Evolutionary conservation across 1,140 invertebrate genomes (phyloP).

Genomic region (Achroia grisella): DNA sequence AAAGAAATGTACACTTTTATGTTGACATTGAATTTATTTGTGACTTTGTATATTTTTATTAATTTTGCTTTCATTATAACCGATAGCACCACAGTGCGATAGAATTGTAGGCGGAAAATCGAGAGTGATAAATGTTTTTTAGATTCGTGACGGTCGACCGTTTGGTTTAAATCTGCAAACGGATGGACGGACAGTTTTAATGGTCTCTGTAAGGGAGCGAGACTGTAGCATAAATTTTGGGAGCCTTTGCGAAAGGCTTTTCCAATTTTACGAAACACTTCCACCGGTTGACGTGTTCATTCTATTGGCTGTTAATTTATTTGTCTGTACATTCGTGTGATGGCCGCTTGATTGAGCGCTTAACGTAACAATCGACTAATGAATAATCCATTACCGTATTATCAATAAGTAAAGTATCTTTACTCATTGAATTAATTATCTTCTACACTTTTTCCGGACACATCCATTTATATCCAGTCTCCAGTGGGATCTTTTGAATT

Average conservation of each 20-base stretch:
- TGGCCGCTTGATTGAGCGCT: slow-evolving; percentile 7
- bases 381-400: background rate
- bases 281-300: slow-evolving; percentile 20
- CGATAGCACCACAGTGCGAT: slow-evolving; percentile 4
- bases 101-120: slow-evolving; percentile 40
- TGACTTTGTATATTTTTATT: no score
- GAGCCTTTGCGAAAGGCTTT: slow-evolving; percentile 22
- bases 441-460: no score
- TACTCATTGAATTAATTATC: no score
- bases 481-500: no score
- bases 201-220: slow-evolving; percentile 48
- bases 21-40: no score
- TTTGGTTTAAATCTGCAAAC: slow-evolving; percentile 57
- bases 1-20: no score
- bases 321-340: slow-evolving; percentile 23
- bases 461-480: no score
- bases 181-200: slow-evolving; percentile 57
- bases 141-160: slow-evolving; percentile 44
- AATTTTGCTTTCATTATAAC: background rate
- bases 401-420: no score
- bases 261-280: slow-evolving; percentile 43
- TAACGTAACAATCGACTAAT: background rate
- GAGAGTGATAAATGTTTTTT: slow-evolving; percentile 63
- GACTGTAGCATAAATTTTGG: slow-evolving; percentile 48
- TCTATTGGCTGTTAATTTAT: slow-evolving; percentile 58